Base-by-base conservation (phyloP, 1,140 invertebrate genomes). In the Drosophila pseudoobscura region DNA sequence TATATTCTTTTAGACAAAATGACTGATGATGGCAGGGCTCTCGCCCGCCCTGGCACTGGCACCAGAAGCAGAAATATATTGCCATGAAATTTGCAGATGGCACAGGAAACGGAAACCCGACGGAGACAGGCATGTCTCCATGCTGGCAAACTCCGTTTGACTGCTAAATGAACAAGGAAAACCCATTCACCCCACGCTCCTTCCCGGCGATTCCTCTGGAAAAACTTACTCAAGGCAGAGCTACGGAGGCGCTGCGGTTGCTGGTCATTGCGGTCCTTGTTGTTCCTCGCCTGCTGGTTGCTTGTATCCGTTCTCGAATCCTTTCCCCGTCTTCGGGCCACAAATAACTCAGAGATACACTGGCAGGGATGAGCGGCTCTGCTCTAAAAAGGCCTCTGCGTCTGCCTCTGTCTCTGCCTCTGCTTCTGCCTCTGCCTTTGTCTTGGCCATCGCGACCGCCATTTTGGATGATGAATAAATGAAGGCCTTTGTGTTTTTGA, bases 1-100 rank as follows among this genome's bases (percentile, higher is more conserved):
- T 88, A 88, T 88, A 88, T 88, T 88, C 83, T 88, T 79, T 88
- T 79, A 88, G 83, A 89, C 83, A 89, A 88, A 88, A 88, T 88
- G 83, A 88, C 83, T 88, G 83, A 88, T 88, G 83, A 88, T 88
- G 84, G 70, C 69, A 56, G 24, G 49, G 54, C 44, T 7, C 31
- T 17, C 15, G 6, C 24, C 15, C 54, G 31, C 44, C 3, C 15
- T 45, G 63, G 24, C 26, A 39, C 15, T 31, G 29, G 46, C 44
- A 45, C 46, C 54, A 51, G 54, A 17, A 52, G 83, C 72, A 76
- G 73, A 85, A 82, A 87, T 88, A 88, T 87, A 87, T 83, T 83
- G 83, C 83, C 82, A 88, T 83, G 62, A 85, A 87, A 87, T 84
- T 83, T 79, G 64, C 72, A 76, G 50, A 66, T 79, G 76, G 41